Evolutionary conservation across 2,888 invertebrate genomes (phyloP), one percentile per base, ranked within the genome.

Genomic region (Eucriotettix oculatus): DNA sequence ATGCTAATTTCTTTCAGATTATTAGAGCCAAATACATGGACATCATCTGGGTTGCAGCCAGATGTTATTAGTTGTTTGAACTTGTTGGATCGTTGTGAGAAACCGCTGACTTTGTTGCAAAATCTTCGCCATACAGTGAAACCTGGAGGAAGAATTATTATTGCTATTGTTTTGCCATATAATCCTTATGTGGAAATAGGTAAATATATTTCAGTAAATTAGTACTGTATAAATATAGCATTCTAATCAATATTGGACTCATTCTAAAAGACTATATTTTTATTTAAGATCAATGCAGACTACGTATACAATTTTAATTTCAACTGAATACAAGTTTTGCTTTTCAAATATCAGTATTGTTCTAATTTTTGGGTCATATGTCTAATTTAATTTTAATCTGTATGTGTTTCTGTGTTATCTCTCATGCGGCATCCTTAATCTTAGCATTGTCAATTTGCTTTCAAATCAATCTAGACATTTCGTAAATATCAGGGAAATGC

Each of bases 151-250:
- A 75, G 83, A 41, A 78, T 91, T 29, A 71, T 97, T 54, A 76
- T 98, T n/a, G 96, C 96, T 0, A 77, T 96, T 2, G 98, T 97
- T 14, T 77, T 98, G 63, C 98, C 98, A 1, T 92, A 93, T 76
- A 87, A 85, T 67, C 92, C 95, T 59, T 98, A 94, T 71, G 96
- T 97, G 0, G 98, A 98, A 79, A 80, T 79, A 65, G 88, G 90
- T 83, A 77, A 75, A 69, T 66, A 59, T 57, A n/a, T 56, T 42
- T 41, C 0, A 10, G 1, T 14, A 17, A 54, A 1, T n/a, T 17
- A 14, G n/a, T 12, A 5, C 48, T 14, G 48, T 48, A 53, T 16
- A 5, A 16, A 7, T 7, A 29, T 29, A 29, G 29, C 7, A n/a
- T n/a, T 1, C 3, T 52, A 5, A 7, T 52, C 52, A 52, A 52